Percentiles rank a stretch among this genome's conserved stretches.
Conservation (phyloP, 2,797 vertebrate species). For the Hydrocynus forskahlii region DNA sequence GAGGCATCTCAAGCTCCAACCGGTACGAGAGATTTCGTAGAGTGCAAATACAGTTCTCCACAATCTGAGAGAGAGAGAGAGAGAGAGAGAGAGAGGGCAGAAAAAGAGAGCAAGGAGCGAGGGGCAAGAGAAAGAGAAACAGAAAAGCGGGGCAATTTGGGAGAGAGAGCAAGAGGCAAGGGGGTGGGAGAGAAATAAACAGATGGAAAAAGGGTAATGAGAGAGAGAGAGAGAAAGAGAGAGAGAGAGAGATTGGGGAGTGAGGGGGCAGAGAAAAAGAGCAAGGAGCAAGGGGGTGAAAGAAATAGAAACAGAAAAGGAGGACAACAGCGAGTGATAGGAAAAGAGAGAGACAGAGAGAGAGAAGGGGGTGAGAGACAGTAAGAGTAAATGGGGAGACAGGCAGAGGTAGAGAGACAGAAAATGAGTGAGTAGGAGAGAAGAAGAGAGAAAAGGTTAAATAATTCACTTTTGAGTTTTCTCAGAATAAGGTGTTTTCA, state of each 20-base stretch:
- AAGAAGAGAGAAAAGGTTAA: not conserved
- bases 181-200: not conserved
- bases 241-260: not conserved
- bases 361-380: not conserved
- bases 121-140: not conserved
- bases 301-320: not conserved
- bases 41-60: slow-evolving; percentile 98
- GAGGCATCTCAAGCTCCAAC: slow-evolving; percentile 92
- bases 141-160: not conserved
- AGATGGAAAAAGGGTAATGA: not conserved
- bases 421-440: not conserved
- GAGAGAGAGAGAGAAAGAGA: not conserved
- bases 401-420: not conserved
- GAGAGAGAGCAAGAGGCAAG: not conserved
- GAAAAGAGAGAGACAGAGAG: not conserved
- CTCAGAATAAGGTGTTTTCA: not conserved
- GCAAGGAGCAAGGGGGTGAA: not conserved
- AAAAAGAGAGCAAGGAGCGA: not conserved
- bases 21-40: slow-evolving; percentile 97
- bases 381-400: not conserved
- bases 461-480: not conserved
- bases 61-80: slow-evolving; percentile 81
- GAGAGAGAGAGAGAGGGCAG: not conserved
- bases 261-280: not conserved
- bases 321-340: not conserved